Conservation (phyloP, 2,888 invertebrate species). For the Sesia bembeciformis region DNA sequence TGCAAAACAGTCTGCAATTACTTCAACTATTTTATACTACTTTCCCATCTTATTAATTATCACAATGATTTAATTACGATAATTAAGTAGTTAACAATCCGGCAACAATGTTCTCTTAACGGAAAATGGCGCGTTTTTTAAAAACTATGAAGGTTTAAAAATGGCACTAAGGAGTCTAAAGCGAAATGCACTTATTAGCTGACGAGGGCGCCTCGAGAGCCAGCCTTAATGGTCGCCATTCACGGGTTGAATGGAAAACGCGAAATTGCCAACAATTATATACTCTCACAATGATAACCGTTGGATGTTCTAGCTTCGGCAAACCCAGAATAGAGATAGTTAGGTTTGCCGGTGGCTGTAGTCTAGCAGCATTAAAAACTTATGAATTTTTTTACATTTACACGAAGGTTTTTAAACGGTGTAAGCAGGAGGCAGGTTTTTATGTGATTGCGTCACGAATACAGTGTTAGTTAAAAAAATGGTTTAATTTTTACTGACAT, state of each 20-base stretch:
- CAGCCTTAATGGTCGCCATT: conserved; percentile 68
- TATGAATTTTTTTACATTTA: too few species aligned
- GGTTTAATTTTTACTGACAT: too few species aligned
- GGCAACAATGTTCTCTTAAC: conserved; percentile 27
- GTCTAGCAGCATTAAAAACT: background rate
- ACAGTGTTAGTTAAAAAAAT: too few species aligned
- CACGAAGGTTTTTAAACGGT: too few species aligned
- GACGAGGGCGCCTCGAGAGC: conserved; percentile 58
- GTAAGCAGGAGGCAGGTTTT: too few species aligned
- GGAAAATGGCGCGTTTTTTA: conserved; percentile 31
- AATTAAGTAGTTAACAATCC: conserved; percentile 28
- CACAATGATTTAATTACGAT: conserved; percentile 45
- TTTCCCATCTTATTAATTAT: conserved; percentile 24
- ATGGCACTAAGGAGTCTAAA: conserved; percentile 39
- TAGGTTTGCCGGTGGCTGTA: background rate
- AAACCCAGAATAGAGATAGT: conserved; percentile 21
- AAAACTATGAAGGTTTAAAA: conserved; percentile 50
- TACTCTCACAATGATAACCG: conserved; percentile 70
- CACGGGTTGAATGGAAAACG: conserved; percentile 64
- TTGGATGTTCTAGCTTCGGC: conserved; percentile 48
- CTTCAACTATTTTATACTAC: too few species aligned
- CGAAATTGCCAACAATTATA: conserved; percentile 72
- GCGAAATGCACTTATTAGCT: conserved; percentile 73
- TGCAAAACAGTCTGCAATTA: too few species aligned
- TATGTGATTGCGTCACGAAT: too few species aligned